A percentile compares a stretch with the other conserved stretches of the same genome.
These are phyloP conservation scores for Keiferia lycopersicella DNA, from an alignment of 2,888 invertebrate genomes.

Conservation along the genomic window DNA sequence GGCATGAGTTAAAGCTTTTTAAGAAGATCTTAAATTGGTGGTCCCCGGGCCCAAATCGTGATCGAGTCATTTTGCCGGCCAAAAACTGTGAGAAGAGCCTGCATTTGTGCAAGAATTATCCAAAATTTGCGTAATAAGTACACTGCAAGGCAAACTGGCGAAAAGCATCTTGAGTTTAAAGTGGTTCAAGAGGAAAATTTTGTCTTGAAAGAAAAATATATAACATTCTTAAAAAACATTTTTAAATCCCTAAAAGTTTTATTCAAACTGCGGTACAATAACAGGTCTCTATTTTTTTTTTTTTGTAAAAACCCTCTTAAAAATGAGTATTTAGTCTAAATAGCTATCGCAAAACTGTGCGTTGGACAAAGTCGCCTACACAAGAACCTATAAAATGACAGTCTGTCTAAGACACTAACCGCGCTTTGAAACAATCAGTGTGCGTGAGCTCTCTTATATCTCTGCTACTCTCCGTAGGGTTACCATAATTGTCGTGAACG, in stretches of 20 bases:
- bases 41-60: constrained; percentile 29
- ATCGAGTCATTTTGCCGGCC: constrained; percentile 27
- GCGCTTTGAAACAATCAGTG: constrained; percentile 47
- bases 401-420: constrained; percentile 10
- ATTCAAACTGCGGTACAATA: too few relatives aligned
- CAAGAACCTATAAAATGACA: not conserved
- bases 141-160: not conserved
- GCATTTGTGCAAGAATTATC: constrained; percentile 22
- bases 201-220: too few relatives aligned
- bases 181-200: not conserved
- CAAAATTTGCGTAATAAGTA: constrained; percentile 14
- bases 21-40: constrained; percentile 31
- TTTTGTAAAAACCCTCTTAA: too few relatives aligned
- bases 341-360: too few relatives aligned
- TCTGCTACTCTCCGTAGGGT: constrained; percentile 31
- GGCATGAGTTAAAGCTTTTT: constrained; percentile 31
- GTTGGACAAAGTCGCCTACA: too few relatives aligned
- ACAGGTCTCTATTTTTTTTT: too few relatives aligned
- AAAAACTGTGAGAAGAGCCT: constrained; percentile 23
- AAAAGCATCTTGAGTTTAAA: not conserved
- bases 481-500: not conserved
- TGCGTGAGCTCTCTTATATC: constrained; percentile 63
- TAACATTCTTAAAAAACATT: too few relatives aligned
- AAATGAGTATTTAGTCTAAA: not conserved
- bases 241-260: too few relatives aligned